Base-by-base conservation (phyloP, 2,888 invertebrate species). In the Endomychus coccineus region DNA sequence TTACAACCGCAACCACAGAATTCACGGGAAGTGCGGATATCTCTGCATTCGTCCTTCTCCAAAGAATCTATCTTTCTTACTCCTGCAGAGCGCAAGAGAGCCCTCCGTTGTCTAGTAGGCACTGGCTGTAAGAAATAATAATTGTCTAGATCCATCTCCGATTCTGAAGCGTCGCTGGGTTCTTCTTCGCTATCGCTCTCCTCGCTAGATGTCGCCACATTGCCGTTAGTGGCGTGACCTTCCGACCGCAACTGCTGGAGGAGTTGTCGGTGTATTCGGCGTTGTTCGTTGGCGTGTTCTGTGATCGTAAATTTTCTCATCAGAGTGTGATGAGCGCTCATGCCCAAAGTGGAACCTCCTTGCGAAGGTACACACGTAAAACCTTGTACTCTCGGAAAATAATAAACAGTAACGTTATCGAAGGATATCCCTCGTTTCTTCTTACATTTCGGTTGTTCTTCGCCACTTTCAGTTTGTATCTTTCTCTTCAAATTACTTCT, bases 1-100 rank as follows among this genome's bases (percentile, higher is more conserved):
- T 90, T 85, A 61, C 94, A 94, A 28, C 83, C 81, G 64, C 94
- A 94, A 24, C 94, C 94, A 64, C 94, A 94, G 54, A 88, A 85
- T 62, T 96, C 95, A 11, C 95, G 74, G 4, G 92, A 92, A 15
- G 84, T 80, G 44, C 95, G 75, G 51, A 97, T 95, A 49, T 88
- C 83, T 36, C 88, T 77, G 62, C 96, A 96, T 58, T 94, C 92
- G 59, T 91, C 89, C 65, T 94, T 95, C 68, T 96, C 96, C 40
- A 78, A 69, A 3, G 85, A 79, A 66, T 96, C 96, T 54, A 96
- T 95, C 69, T 92, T 90, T 33, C 89, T 74, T 1, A 96, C 85
- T 0, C 96, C 96, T 4, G 95, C 86, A n/a, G 89, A 85, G 35
- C 94, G 76, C 11, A 96, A 70, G 34, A 96, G 70, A 2, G 85